Base-by-base conservation (phyloP, 2,113 vertebrate genomes). In the Crotalus helleri region DNA sequence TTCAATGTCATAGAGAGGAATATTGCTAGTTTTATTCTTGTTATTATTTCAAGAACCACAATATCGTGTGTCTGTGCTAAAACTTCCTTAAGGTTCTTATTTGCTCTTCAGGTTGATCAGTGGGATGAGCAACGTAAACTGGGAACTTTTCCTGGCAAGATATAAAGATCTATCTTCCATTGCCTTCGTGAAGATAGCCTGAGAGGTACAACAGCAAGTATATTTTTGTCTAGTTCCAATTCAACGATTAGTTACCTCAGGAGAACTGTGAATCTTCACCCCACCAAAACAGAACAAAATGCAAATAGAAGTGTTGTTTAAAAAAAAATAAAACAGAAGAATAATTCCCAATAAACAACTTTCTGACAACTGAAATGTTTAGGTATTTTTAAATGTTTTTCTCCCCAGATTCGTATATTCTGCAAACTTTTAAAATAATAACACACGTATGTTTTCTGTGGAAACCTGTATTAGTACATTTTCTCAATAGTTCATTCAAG, bases 111-210 rank as follows among this genome's bases (percentile, higher is more conserved):
- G 93, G 3, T 94, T 39, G n/a, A 74, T 7, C 88, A 44, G 13
- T 94, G 93, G 93, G 91, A 94, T 39, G 91, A 81, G 19, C 81
- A 94, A 9, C 88, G 91, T 17, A 54, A 57, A 15, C 3, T 33
- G 5, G 93, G 91, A 13, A 59, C 5, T 58, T 94, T 94, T 87
- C 19, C 93, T 69, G 93, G 91, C 91, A 92, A 21, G 58, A 94
- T 94, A 90, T 94, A 61, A 74, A 51, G 69, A 39, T 26, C 90
- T 33, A 33, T 1, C 44, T 57, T 33, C 69, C 23, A 3, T 39
- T 87, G 19, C 24, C 53, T 58, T 58, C 29, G 6, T n/a, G 87
- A 69, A 58, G 24, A 55, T 17, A 19, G 24, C 44, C 49, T 54
- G 54, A 44, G 9, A 46, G 7, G 24, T 21, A 26, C 33, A 26